Percentiles rank a stretch among this genome's conserved stretches.
Evolutionary conservation across 2,888 invertebrate species (phyloP).

Genomic region (Rotaria sp.): DNA sequence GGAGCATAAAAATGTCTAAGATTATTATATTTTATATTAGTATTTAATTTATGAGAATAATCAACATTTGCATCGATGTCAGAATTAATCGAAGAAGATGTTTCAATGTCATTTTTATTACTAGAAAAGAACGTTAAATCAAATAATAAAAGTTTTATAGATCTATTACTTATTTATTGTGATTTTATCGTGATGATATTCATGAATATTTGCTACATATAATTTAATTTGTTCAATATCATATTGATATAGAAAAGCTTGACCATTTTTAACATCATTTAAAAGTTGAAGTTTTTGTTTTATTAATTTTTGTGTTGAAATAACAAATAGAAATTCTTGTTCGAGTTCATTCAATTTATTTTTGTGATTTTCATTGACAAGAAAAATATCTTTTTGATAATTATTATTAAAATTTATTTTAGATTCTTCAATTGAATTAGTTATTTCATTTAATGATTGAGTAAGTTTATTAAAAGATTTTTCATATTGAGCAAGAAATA

Average conservation of each 20-base stretch:
- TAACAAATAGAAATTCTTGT: not conserved
- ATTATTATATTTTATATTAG: not conserved
- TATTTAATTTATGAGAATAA: no score
- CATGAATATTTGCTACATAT: not conserved
- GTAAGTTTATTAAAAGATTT: not conserved
- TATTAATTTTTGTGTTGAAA: not conserved
- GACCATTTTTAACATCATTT: not conserved
- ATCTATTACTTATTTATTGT: no score
- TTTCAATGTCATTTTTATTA: no score
- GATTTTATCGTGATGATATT: not conserved
- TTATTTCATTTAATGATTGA: not conserved
- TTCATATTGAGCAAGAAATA: not conserved
- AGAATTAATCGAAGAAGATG: no score
- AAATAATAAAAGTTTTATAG: no score
- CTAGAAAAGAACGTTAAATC: no score
- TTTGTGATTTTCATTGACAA: not conserved
- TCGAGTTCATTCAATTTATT: not conserved
- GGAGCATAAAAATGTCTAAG: not conserved
- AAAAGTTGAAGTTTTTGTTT: not conserved
- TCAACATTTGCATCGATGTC: no score
- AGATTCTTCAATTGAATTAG: not conserved
- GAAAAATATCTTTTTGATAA: not conserved
- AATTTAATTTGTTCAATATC: not conserved
- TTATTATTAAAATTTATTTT: not conserved
- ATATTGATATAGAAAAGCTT: not conserved